These are phyloP conservation scores for Leptinotarsa peninsularis DNA, from an alignment of 2,888 invertebrate genomes.

Conservation along the genomic window DNA sequence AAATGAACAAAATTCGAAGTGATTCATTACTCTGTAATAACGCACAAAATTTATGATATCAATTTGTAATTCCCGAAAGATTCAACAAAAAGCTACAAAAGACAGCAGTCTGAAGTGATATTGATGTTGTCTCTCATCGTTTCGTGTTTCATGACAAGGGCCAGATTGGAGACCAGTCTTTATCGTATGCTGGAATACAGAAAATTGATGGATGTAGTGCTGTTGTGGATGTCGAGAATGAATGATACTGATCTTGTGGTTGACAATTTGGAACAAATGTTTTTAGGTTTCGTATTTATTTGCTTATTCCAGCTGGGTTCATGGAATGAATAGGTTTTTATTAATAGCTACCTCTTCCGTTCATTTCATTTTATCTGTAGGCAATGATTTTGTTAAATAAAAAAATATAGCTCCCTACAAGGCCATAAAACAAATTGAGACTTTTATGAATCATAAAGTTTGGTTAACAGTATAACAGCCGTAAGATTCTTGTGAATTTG, in stretches of 20 bases:
- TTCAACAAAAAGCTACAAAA: slow-evolving; percentile 35
- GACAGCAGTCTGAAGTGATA: slow-evolving; percentile 33
- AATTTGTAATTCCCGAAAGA: slow-evolving; percentile 30
- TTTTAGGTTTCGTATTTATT: slow-evolving; percentile 2
- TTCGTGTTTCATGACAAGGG: slow-evolving; percentile 34
- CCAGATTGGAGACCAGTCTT: slow-evolving; percentile 30
- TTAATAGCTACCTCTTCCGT: not conserved
- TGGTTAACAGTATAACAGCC: too few species aligned
- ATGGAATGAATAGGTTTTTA: not conserved
- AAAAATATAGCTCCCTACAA: too few species aligned
- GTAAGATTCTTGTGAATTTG: too few species aligned
- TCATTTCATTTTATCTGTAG: not conserved
- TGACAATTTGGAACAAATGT: not conserved
- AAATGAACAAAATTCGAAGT: not conserved
- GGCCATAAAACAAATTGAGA: too few species aligned
- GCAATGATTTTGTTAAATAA: too few species aligned
- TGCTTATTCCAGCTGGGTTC: not conserved
- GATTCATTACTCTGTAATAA: not conserved
- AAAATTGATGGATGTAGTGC: slow-evolving; percentile 18
- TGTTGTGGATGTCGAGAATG: slow-evolving; percentile 16
- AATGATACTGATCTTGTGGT: slow-evolving; percentile 5
- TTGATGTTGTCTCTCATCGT: slow-evolving; percentile 35
- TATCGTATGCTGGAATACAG: slow-evolving; percentile 34
- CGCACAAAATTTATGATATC: slow-evolving; percentile 29
- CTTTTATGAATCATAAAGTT: too few species aligned